Evolutionary conservation across 2,888 invertebrate species (phyloP), one percentile per base, ranked within the genome.

Genomic region (Oligia latruncula): DNA sequence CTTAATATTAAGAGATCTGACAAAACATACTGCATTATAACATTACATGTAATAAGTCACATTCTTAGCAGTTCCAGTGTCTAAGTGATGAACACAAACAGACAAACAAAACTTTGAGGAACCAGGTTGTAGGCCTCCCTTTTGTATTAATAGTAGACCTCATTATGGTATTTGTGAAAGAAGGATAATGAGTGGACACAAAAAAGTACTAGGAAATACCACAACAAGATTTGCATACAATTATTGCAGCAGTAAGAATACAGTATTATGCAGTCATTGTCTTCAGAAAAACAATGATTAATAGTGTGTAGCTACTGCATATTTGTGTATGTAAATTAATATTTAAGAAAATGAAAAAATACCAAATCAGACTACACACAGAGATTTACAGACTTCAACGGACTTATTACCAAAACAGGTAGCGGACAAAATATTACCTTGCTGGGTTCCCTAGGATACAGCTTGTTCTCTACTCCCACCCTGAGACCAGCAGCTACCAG

Each of bases 381-480:
- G 46, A 46, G 46, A 46, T 46, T 46, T 46, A 11, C 46, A 46
- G 46, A 46, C 46, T 46, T 11, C 46, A 46, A 46, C 11, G 49
- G 13, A 58, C 29, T 17, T 35, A 58, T 13, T 46, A 46, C 15
- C 9, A 77, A 35, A 35, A 40, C n/a, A 49, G 2, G 1, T 35
- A 8, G 49, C 46, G 1, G 11, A 74, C 23, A 23, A 65, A 83
- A 58, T 58, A 58, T 43, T 92, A 97, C 97, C 95, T 99, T 98
- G 94, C 99, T 99, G 80, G 98, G 97, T 94, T 99, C 99, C 67
- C 99, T 97, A 13, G 99, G 98, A 94, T 99, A 99, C 60, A 99
- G 97, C 95, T 99, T 99, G 91, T 99, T 98, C 95, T 99, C 99
- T 15, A 99, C 98, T 52, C 98, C 98, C 78, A 99, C 98, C 90